phyloP scores from a whole-genome alignment of 1,140 invertebrate species.

The Trinorchestia longiramus region DNA sequence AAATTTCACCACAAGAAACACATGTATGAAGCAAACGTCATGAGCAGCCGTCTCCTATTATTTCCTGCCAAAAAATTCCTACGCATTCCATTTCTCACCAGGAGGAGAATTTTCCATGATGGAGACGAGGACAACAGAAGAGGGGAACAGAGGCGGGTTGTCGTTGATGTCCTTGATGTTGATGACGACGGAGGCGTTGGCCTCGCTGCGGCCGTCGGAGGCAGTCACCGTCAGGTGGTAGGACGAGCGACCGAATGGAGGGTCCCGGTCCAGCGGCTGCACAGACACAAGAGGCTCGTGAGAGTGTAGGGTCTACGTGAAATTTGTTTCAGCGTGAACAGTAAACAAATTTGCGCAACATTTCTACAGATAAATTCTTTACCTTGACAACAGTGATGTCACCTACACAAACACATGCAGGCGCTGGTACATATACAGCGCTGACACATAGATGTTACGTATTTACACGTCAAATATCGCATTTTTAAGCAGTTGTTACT shows the following conservation, averaged over 20 bases:
- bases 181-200: constrained; percentile 37
- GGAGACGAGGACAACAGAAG: constrained; percentile 24
- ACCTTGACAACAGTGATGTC: too few species aligned
- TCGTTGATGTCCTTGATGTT: constrained; percentile 58
- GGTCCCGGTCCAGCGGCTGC: constrained; percentile 56
- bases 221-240: constrained; percentile 51
- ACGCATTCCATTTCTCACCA: background rate
- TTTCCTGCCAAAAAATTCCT: background rate
- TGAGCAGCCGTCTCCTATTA: background rate
- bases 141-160: constrained; percentile 51
- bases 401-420: too few species aligned
- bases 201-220: background rate
- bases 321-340: background rate
- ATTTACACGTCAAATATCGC: too few species aligned
- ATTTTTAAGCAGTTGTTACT: too few species aligned
- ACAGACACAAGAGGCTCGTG: background rate
- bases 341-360: too few species aligned
- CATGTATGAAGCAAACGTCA: too few species aligned
- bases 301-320: background rate
- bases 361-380: too few species aligned
- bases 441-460: too few species aligned
- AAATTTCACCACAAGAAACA: too few species aligned
- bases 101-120: constrained; percentile 49
- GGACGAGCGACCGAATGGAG: constrained; percentile 19
- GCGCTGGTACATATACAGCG: too few species aligned